Evolutionary conservation across 2,113 vertebrate species (phyloP).

Genomic region (Sapajus apella): DNA sequence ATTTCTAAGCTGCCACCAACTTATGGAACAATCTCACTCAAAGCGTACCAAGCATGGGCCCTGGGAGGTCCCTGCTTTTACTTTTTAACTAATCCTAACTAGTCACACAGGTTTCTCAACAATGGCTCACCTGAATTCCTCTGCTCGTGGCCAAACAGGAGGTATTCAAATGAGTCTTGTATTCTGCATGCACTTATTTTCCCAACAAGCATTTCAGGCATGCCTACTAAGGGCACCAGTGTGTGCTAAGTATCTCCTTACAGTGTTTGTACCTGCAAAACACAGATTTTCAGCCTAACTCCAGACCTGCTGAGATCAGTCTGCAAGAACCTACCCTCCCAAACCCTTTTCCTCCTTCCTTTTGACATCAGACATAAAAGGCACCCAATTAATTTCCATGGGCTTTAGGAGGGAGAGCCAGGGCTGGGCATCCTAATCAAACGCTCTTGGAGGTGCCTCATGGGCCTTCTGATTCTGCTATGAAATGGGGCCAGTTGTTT

Average conservation of each 20-base stretch:
- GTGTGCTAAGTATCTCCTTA: neutral
- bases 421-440: neutral
- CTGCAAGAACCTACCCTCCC: neutral
- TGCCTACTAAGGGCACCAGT: neutral
- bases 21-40: neutral
- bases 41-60: slow-evolving; percentile 9
- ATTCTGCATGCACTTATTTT: neutral
- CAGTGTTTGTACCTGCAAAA: neutral
- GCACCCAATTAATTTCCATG: neutral
- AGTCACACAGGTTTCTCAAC: slow-evolving; percentile 57
- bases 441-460: neutral
- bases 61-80: slow-evolving; percentile 58
- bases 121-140: slow-evolving; percentile 48
- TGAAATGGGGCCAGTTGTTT: neutral
- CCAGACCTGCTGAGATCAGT: neutral
- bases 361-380: neutral
- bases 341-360: neutral
- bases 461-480: neutral
- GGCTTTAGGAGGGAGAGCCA: neutral
- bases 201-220: neutral
- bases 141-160: neutral
- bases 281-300: neutral
- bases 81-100: slow-evolving; percentile 68
- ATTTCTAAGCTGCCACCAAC: neutral
- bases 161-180: neutral